These are phyloP conservation scores for Lottia gigantea DNA, from an alignment of 2,888 invertebrate species.

Conservation along the genomic window DNA sequence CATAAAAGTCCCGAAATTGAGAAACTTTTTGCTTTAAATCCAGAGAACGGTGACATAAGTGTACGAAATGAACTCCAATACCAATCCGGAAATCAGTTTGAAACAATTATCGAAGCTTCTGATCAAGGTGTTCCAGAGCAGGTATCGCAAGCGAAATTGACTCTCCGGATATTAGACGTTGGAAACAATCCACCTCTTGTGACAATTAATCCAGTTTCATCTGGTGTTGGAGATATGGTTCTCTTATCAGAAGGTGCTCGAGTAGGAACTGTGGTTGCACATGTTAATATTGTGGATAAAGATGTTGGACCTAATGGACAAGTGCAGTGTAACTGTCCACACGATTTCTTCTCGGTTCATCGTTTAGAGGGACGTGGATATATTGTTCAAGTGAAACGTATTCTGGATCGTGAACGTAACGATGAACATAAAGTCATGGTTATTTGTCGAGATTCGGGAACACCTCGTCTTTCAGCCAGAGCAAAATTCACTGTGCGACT, in stretches of 20 bases:
- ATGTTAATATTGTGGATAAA: slow-evolving; percentile 47
- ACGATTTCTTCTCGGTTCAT: slow-evolving; percentile 31
- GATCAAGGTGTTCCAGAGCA: slow-evolving; percentile 47
- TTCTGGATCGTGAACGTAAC: slow-evolving; percentile 53
- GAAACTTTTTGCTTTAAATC: slow-evolving; percentile 36
- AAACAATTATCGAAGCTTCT: slow-evolving; percentile 47
- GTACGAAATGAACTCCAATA: slow-evolving; percentile 35
- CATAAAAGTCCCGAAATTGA: slow-evolving; percentile 24
- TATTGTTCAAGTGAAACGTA: slow-evolving; percentile 44
- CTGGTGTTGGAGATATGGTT: slow-evolving; percentile 28
- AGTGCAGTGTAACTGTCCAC: slow-evolving; percentile 42
- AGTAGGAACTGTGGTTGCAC: slow-evolving; percentile 49
- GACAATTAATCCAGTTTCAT: slow-evolving; percentile 34
- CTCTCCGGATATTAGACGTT: slow-evolving; percentile 77
- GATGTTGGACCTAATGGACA: slow-evolving; percentile 50
- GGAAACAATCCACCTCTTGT: slow-evolving; percentile 90
- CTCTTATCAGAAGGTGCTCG: slow-evolving; percentile 42
- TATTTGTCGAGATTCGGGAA: slow-evolving; percentile 54
- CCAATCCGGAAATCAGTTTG: slow-evolving; percentile 34
- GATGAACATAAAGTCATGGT: slow-evolving; percentile 50
- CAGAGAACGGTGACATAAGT: slow-evolving; percentile 38
- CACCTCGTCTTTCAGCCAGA: slow-evolving; percentile 41
- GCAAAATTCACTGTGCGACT: slow-evolving; percentile 51
- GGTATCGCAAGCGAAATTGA: slow-evolving; percentile 41
- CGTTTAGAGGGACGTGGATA: slow-evolving; percentile 36